These are phyloP conservation scores for Probaryconus sp. DNA, from an alignment of 1,140 invertebrate species.

Conservation along the genomic window DNA sequence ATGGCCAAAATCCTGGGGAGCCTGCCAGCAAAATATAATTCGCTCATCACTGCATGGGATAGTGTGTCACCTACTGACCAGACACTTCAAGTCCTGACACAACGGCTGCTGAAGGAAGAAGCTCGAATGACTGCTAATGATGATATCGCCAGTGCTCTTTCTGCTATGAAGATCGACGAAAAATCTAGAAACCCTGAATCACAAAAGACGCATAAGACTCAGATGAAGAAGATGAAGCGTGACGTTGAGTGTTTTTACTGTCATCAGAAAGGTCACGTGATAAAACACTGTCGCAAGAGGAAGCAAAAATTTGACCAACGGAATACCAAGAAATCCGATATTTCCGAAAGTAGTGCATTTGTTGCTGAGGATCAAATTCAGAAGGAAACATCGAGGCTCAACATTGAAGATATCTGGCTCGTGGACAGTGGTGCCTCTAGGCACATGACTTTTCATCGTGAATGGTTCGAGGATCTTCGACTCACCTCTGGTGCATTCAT, in stretches of 20 bases:
- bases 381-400: neutral
- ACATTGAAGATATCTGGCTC: conserved; percentile 27
- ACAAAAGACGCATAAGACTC: conserved; percentile 1
- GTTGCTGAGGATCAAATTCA: neutral
- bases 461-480: conserved; percentile 21
- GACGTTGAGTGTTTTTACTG: conserved; percentile 30
- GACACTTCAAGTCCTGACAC: neutral
- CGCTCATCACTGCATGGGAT: conserved; percentile 9
- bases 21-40: conserved; percentile 12
- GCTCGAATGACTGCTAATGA: neutral
- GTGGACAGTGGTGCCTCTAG: conserved; percentile 30
- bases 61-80: neutral
- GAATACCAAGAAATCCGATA: neutral
- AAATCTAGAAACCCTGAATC: too few species aligned
- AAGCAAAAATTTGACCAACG: neutral
- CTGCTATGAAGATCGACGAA: neutral
- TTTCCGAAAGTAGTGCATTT: conserved; percentile 7
- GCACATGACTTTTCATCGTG: conserved; percentile 24
- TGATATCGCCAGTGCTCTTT: too few species aligned
- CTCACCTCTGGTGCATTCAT: conserved; percentile 1
- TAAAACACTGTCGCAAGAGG: conserved; percentile 2
- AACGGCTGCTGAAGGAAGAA: conserved; percentile 10
- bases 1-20: conserved; percentile 17
- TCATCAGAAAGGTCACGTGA: conserved; percentile 25
- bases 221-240: too few species aligned